Evolutionary conservation across 1,140 invertebrate species (phyloP).

Genomic region (Zaprionus ornatus): DNA sequence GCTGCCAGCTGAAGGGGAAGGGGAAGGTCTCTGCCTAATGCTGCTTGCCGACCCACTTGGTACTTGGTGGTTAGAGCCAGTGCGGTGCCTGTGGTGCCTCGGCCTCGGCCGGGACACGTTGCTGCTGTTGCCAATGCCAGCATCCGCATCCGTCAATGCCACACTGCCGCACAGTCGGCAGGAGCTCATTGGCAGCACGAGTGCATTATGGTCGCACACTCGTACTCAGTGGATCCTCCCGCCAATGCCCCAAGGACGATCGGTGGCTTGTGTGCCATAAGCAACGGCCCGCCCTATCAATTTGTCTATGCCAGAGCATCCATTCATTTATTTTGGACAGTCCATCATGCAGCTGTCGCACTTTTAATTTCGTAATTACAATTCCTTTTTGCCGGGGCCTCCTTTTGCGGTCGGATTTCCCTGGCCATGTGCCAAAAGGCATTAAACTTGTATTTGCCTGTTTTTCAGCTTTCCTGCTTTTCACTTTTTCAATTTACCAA

Average conservation of each 20-base stretch:
- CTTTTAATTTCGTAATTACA: slow-evolving; percentile 80
- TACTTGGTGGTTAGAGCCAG: slow-evolving; percentile 2
- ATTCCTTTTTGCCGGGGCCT: slow-evolving; percentile 53
- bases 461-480: slow-evolving; percentile 9
- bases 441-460: slow-evolving; percentile 25
- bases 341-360: slow-evolving; percentile 76
- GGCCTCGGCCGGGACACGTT: slow-evolving; percentile 70
- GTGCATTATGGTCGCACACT: slow-evolving; percentile 32
- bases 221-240: slow-evolving; percentile 31
- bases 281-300: slow-evolving; percentile 33
- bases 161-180: slow-evolving; percentile 17
- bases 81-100: slow-evolving; percentile 59
- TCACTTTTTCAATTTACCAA: slow-evolving; percentile 6
- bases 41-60: slow-evolving; percentile 28
- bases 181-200: slow-evolving; percentile 52
- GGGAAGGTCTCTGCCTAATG: slow-evolving; percentile 3
- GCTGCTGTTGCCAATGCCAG: slow-evolving; percentile 49
- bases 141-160: slow-evolving; percentile 65
- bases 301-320: slow-evolving; percentile 51
- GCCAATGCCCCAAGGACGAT: slow-evolving; percentile 35
- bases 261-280: slow-evolving; percentile 10
- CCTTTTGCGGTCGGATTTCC: slow-evolving; percentile 16
- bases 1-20: neutral
- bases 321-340: slow-evolving; percentile 75
- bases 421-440: slow-evolving; percentile 56